Evolutionary conservation across 2,797 vertebrate species (phyloP).

Genomic region (Potorous gilbertii): DNA sequence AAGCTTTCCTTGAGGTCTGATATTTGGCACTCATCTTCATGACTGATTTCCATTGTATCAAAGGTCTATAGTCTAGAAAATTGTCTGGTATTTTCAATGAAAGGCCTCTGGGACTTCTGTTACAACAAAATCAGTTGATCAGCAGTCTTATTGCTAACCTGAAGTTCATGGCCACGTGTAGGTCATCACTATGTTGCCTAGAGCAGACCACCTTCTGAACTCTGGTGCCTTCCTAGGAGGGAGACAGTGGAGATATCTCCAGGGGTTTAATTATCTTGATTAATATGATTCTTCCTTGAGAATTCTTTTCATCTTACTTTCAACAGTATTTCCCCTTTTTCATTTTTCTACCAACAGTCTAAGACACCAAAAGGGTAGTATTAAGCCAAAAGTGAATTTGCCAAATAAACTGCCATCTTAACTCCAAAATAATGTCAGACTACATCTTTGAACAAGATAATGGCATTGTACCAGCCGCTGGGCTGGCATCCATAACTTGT

Average conservation of each 20-base stretch:
- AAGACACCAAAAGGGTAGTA: neutral
- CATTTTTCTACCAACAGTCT: neutral
- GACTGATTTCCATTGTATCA: neutral
- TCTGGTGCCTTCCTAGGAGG: neutral
- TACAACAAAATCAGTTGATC: conserved; percentile 26
- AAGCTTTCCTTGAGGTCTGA: neutral
- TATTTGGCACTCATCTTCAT: neutral
- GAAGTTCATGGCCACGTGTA: neutral
- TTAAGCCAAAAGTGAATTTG: conserved; percentile 20
- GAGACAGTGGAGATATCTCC: neutral
- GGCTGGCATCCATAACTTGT: neutral
- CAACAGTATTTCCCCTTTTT: neutral
- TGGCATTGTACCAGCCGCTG: neutral
- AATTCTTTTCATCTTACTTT: conserved; percentile 14
- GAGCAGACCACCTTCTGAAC: neutral
- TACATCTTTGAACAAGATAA: neutral
- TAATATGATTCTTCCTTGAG: conserved; percentile 8
- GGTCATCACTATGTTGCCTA: neutral
- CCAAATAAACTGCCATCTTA: neutral
- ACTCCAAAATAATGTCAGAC: neutral
- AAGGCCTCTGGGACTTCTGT: neutral
- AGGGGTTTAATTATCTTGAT: neutral
- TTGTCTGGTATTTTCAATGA: neutral
- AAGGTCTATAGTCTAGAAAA: neutral
- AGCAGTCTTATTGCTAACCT: neutral